Evolutionary conservation across 2,888 invertebrate species (phyloP), one percentile per base, ranked within the genome.

Genomic region (Drosophila formosana): DNA sequence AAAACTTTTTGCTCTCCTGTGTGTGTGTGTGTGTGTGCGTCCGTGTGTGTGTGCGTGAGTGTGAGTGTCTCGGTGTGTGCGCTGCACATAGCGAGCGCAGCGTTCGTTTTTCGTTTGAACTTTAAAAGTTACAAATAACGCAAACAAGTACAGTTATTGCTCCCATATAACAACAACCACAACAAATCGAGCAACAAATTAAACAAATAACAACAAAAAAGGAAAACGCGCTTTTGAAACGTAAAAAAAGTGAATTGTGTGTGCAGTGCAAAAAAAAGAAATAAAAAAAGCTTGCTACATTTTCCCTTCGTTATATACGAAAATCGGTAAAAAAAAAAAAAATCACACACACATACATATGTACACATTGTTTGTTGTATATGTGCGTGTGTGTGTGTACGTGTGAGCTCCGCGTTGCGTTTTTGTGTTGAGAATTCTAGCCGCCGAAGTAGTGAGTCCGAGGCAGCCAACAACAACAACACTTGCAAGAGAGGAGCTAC

Each of bases 81-180:
- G 63, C 72, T 75, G 73, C 73, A 77, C 66, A 63, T 52, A 75
- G 71, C 76, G 66, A 74, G 71, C 76, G 66, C 71, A 75, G 53
- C 63, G 39, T 62, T 56, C 46, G 46, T 37, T 57, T 37, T 77
- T 68, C 62, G 58, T 41, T 67, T 68, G 55, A 74, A 74, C 58
- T 78, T 75, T 78, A 55, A 78, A 78, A 18, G 18, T 69, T 73
- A 74, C 64, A 73, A 67, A 64, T 43, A 30, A 7, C 9, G 7
- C 50, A 52, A 60, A 52, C 56, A 51, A 28, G 13, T 13, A 57
- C 60, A 71, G 62, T 65, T 46, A 37, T 57, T 65, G 34, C n/a
- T 32, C 5, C 18, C 23, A 37, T 9, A 39, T 26, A 23, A 4
- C 26, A 32, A n/a, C 28, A 11, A 8, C 37, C 11, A 37, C 37